Evolutionary conservation across 2,113 vertebrate species (phyloP), one percentile per base, ranked within the genome.

Genomic region (Phasianus colchicus): DNA sequence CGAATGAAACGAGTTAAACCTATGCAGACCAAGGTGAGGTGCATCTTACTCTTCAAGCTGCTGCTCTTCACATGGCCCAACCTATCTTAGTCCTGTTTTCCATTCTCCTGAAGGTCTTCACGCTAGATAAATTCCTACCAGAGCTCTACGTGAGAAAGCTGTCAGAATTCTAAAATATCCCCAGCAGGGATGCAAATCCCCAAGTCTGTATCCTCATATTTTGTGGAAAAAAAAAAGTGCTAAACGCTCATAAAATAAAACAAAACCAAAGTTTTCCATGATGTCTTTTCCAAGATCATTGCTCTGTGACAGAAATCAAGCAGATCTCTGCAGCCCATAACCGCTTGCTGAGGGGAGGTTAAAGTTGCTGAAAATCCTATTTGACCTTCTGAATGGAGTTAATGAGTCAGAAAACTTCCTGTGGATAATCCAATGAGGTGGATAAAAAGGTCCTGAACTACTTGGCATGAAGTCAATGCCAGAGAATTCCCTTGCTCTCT

Each of bases 371-470:
- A 45, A 92, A 94, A 93, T 97, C 89, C 93, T 86, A 11, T 89
- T 93, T 96, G 94, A 97, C 96, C 94, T 92, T 48, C 55, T 93
- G 61, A 97, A 94, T 89, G 74, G 73, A 81, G 89, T 96, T 96
- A 96, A 97, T 97, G 97, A 97, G 92, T 50, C 63, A 16, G 83
- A 97, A 96, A 96, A 83, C 69, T 79, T 92, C 96, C 96, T 65
- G 63, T 71, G 89, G 96, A 48, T 95, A 97, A 97, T 97, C 96
- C 96, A 95, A 94, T 97, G 95, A 97, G 94, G 75, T 75, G 92
- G 95, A 96, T 95, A 74, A 89, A 92, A 91, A 97, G 96, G 97
- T 95, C 96, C 71, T 95, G 95, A 97, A 96, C 95, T 88, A 54
- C 89, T 55, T 92, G 88, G 92, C 91, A 13, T 47, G 94, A 92